Base-by-base conservation (phyloP, 2,113 vertebrate genomes). In the Limnothrissa miodon region DNA sequence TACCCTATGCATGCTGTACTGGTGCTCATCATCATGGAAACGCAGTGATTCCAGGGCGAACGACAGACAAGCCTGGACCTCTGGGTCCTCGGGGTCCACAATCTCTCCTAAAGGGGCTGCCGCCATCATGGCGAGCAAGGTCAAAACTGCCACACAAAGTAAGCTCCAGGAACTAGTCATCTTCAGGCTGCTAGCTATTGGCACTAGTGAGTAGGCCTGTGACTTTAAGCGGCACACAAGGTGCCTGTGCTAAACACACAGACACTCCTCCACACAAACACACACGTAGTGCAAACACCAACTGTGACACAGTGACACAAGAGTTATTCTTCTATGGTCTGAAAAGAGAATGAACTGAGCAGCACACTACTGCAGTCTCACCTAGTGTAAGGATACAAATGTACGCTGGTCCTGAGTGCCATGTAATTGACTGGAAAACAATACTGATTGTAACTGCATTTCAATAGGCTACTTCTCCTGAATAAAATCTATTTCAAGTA, bases 21-120 rank as follows among this genome's bases (percentile, higher is more conserved):
- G 82, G 25, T 85, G 78, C 19, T 70, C 80, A 1, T 84, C 78
- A 4, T 79, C 78, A 39, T 39, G 80, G 80, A 81, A 80, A n/a
- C 15, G 87, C 74, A 87, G 85, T 9, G 62, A 81, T 19, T 87
- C 46, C 15, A 87, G 80, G n/a, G 82, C 86, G 25, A 89, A 89
- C 33, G 42, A 23, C 17, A 81, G 59, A 46, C 85, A 84, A 48
- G 78, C 74, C 23, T 82, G 82, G 4, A 81, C 83, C 42, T 82
- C 83, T 1, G 80, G 21, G 15, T 80, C 80, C 17, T 78, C 8
- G 11, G 80, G 83, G 39, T 45, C 56, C 21, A 74, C 42, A 7
- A 48, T 53, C 53, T 82, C 39, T 10, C 59, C 36, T 9, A 45
- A 10, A 29, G 15, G 48, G 2, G 6, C 45, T 25, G 33, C 5